Conservation (phyloP, 2,113 vertebrate genomes). For the Neotoma lepida region DNA sequence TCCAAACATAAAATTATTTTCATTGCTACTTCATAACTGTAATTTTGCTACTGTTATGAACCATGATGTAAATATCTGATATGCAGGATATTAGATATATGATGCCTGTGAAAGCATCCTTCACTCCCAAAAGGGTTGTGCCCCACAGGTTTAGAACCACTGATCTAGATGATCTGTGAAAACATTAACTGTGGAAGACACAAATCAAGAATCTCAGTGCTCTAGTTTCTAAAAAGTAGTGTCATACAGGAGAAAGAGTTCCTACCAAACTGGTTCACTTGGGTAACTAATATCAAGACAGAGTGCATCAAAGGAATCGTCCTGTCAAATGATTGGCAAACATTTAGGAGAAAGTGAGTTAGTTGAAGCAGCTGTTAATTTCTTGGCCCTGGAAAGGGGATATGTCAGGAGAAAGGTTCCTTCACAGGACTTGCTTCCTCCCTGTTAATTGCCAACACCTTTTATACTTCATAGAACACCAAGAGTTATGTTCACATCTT, state of each 20-base stretch:
- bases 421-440: not conserved
- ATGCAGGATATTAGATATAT: too few relatives aligned
- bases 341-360: not conserved
- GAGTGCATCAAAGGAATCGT: not conserved
- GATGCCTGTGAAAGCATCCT: too few relatives aligned
- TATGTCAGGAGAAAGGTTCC: not conserved
- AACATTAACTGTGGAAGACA: not conserved
- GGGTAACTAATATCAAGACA: not conserved
- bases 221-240: slow-evolving; percentile 9
- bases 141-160: too few relatives aligned
- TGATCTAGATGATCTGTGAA: not conserved
- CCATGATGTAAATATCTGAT: too few relatives aligned
- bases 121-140: too few relatives aligned
- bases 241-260: not conserved
- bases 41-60: too few relatives aligned
- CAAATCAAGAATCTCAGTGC: not conserved
- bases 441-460: slow-evolving; percentile 11
- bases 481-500: slow-evolving; percentile 37
- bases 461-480: not conserved
- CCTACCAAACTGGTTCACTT: not conserved
- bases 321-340: not conserved
- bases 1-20: too few relatives aligned
- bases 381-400: not conserved
- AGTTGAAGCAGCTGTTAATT: slow-evolving; percentile 1
- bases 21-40: too few relatives aligned